Conservation (phyloP, 2,888 invertebrate species). For the Pocota personata region DNA sequence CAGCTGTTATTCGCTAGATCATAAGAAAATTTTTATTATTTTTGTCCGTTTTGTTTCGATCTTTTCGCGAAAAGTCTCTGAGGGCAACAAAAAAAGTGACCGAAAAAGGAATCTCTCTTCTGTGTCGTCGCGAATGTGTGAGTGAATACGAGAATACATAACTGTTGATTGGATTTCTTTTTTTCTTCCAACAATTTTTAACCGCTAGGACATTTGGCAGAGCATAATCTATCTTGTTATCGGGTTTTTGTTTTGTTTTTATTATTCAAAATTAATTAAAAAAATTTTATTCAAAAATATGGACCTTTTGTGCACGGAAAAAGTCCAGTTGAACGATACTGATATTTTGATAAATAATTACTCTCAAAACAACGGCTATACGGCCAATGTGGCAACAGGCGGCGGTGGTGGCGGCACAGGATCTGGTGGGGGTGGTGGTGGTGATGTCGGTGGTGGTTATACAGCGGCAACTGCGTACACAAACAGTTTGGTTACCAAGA, state of each 20-base stretch:
- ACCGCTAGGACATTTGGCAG: too few relatives aligned
- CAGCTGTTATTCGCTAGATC: too few relatives aligned
- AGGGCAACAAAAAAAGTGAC: too few relatives aligned
- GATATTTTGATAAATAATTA: conserved; percentile 75
- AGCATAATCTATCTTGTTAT: too few relatives aligned
- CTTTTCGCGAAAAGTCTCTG: too few relatives aligned
- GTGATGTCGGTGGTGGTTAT: neutral
- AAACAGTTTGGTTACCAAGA: conserved; percentile 74
- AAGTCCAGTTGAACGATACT: conserved; percentile 83
- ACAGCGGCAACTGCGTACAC: conserved; percentile 68
- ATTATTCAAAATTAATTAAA: neutral
- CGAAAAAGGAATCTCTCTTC: too few relatives aligned
- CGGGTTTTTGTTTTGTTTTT: conserved; percentile 11
- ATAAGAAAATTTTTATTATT: too few relatives aligned
- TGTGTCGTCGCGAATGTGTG: too few relatives aligned
- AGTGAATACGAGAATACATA: too few relatives aligned
- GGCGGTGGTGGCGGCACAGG: neutral
- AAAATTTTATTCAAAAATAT: conserved; percentile 77
- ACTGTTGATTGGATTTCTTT: too few relatives aligned
- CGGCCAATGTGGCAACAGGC: conserved; percentile 42
- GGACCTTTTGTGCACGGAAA: conserved; percentile 86
- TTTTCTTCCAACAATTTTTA: too few relatives aligned
- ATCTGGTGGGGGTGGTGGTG: neutral
- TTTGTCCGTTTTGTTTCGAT: too few relatives aligned
- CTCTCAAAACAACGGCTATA: conserved; percentile 66